Percentiles rank a stretch among this genome's conserved stretches.
Conservation (phyloP, 2,797 vertebrate genomes). For the Discoglossus pictus region DNA sequence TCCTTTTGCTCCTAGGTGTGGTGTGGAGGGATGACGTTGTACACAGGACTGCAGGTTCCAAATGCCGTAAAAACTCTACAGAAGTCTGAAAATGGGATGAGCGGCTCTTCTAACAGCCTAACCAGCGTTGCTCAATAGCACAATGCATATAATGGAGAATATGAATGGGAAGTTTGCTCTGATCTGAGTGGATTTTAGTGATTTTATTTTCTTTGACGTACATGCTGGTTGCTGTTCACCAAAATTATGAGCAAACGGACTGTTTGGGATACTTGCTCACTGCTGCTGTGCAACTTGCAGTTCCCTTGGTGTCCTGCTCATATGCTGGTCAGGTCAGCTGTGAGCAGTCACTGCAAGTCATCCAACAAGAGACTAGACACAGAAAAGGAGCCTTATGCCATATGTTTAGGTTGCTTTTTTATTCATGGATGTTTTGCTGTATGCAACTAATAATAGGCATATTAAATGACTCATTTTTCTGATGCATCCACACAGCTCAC, state of each 20-base stretch:
- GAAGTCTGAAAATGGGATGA: conserved; percentile 76
- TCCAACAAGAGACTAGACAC: conserved; percentile 45
- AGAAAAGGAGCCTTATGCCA: conserved; percentile 50
- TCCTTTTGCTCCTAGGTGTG: conserved; percentile 74
- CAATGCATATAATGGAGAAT: neutral
- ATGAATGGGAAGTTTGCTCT: conserved; percentile 29
- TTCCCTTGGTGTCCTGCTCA: conserved; percentile 50
- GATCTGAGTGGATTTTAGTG: conserved; percentile 52
- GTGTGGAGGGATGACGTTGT: conserved; percentile 85
- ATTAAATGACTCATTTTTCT: conserved; percentile 24
- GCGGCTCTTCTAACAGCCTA: conserved; percentile 74
- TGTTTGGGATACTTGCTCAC: conserved; percentile 53
- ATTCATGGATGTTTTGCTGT: conserved; percentile 46
- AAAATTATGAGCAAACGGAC: conserved; percentile 56
- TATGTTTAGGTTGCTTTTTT: conserved; percentile 54
- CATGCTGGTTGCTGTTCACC: conserved; percentile 56
- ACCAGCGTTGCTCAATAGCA: conserved; percentile 72
- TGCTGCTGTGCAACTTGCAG: conserved; percentile 58
- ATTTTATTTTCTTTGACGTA: conserved; percentile 39
- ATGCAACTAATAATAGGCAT: conserved; percentile 8
- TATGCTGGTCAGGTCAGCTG: conserved; percentile 46
- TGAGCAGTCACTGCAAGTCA: conserved; percentile 52
- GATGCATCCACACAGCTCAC: conserved; percentile 10
- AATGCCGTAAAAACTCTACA: conserved; percentile 83
- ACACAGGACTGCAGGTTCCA: conserved; percentile 88